Percentiles rank a stretch among this genome's conserved stretches.
Conservation (phyloP, 2,113 vertebrate genomes). For the Ophiodon elongatus region DNA sequence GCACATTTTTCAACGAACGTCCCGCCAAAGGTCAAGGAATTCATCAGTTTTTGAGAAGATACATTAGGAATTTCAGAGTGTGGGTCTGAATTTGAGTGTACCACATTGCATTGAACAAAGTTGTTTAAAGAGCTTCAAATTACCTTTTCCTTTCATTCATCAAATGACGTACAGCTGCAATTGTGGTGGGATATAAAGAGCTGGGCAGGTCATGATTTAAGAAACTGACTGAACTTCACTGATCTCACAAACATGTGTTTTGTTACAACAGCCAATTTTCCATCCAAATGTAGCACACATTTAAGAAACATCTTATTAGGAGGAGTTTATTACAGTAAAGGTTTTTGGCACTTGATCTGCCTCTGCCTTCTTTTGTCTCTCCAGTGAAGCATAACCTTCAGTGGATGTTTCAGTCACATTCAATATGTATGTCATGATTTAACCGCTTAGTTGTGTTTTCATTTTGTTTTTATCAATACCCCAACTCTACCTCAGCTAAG, state of each 20-base stretch:
- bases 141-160: neutral
- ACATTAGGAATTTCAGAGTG: neutral
- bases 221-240: neutral
- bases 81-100: neutral
- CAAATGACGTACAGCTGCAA: neutral
- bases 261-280: neutral
- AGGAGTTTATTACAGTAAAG: neutral
- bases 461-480: neutral
- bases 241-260: neutral
- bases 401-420: neutral
- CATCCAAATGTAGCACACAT: neutral
- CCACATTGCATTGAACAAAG: neutral
- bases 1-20: neutral
- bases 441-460: neutral
- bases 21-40: neutral
- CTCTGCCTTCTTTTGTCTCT: neutral
- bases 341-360: neutral
- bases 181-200: neutral
- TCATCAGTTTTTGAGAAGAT: conserved; percentile 1
- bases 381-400: neutral
- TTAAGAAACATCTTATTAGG: neutral
- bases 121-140: conserved; percentile 1
- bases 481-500: neutral
- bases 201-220: neutral
- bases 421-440: neutral